Percentiles rank a stretch among this genome's conserved stretches.
phyloP scores from a whole-genome alignment of 2,113 vertebrate genomes.

The Condylura cristata region DNA sequence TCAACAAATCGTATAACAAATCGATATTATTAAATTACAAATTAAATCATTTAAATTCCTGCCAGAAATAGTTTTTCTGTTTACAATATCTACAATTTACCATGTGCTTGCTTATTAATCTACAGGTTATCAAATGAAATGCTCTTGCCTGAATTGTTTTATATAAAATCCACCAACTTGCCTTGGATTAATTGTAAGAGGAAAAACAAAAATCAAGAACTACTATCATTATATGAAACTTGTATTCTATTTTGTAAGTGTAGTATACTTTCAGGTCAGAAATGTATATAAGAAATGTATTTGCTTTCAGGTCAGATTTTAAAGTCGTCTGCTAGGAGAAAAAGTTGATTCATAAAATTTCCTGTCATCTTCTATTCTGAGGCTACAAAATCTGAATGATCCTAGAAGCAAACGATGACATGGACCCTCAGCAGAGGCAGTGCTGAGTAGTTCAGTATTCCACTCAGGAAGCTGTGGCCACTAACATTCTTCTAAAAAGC shows the following conservation, averaged over 20 bases:
- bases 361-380: not conserved
- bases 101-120: too few relatives aligned
- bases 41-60: conserved; percentile 23
- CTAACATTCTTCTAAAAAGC: conserved; percentile 1
- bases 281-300: not conserved
- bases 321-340: not conserved
- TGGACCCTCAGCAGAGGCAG: not conserved
- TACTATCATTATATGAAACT: not conserved
- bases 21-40: not conserved
- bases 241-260: not conserved
- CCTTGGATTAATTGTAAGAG: not conserved
- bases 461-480: not conserved
- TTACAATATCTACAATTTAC: too few relatives aligned
- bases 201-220: not conserved
- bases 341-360: not conserved
- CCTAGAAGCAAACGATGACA: not conserved
- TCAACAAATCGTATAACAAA: not conserved
- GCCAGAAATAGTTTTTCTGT: not conserved
- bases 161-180: not conserved
- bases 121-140: not conserved
- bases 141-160: not conserved
- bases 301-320: not conserved
- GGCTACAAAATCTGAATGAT: not conserved
- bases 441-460: conserved; percentile 56
- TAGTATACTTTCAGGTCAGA: not conserved